Conservation (phyloP, 1,140 invertebrate species). For the Procambarus virginalis region DNA sequence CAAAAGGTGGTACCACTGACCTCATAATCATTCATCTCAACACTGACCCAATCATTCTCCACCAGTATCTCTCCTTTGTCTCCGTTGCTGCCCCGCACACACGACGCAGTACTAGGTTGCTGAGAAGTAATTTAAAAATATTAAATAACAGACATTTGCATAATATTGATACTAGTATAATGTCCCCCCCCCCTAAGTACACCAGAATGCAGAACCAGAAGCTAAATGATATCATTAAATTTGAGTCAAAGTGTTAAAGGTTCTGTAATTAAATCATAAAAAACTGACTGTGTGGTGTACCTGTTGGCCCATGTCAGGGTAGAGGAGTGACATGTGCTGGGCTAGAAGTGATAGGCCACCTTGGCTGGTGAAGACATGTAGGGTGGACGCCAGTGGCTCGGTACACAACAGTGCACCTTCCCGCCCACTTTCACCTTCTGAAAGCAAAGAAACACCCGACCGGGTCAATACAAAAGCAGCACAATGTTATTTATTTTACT, state of each 20-base stretch:
- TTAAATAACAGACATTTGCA: no score
- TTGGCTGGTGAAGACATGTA: conserved; percentile 88
- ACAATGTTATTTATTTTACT: no score
- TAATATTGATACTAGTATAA: no score
- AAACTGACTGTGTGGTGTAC: not conserved
- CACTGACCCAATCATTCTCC: conserved; percentile 64
- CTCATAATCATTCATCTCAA: conserved; percentile 66
- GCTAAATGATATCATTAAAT: no score
- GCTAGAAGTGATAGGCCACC: conserved; percentile 91
- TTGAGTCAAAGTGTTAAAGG: no score
- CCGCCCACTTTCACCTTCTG: conserved; percentile 40
- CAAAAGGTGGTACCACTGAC: conserved; percentile 12
- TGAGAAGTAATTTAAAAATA: not conserved
- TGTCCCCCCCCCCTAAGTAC: not conserved
- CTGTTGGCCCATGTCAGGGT: conserved; percentile 80
- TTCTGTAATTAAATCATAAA: no score
- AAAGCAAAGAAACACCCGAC: no score
- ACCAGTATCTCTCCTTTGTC: conserved; percentile 63
- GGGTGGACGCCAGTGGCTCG: conserved; percentile 78
- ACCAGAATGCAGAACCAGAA: not conserved
- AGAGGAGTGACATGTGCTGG: conserved; percentile 88
- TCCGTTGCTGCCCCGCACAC: conserved; percentile 37
- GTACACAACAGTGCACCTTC: conserved; percentile 44
- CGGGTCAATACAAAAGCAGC: no score
- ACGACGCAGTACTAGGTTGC: conserved; percentile 35